A percentile compares a stretch with the other conserved stretches of the same genome.
Evolutionary conservation across 2,888 invertebrate genomes (phyloP).

Genomic region (Cryptus armator): DNA sequence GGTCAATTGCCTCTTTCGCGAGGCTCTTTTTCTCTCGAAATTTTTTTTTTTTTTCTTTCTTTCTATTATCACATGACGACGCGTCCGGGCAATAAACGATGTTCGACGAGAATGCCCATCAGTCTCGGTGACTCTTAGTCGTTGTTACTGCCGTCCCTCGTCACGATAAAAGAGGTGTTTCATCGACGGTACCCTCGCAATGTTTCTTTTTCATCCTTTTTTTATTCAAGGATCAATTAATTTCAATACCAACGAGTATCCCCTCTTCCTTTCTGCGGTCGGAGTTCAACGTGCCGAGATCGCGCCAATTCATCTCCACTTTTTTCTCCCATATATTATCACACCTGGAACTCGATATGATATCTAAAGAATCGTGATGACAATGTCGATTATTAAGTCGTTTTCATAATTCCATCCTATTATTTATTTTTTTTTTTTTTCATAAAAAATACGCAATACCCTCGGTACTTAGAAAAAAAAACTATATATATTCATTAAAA

Average conservation of each 20-base stretch:
- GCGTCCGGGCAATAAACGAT: slow-evolving; percentile 30
- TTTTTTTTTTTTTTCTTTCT: background rate
- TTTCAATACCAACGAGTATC: slow-evolving; percentile 36
- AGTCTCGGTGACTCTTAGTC: slow-evolving; percentile 29
- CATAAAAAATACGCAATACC: background rate
- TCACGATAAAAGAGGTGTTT: background rate
- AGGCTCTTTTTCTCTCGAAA: background rate
- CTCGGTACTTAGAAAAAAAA: no score
- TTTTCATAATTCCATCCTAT: background rate
- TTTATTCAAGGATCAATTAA: slow-evolving; percentile 43
- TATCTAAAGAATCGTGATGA: background rate
- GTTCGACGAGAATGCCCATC: slow-evolving; percentile 30
- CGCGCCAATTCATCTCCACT: slow-evolving; percentile 6
- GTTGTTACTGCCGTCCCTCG: slow-evolving; percentile 19
- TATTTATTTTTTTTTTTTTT: background rate
- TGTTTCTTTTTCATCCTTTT: background rate
- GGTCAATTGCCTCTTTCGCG: slow-evolving; percentile 34
- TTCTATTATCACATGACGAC: slow-evolving; percentile 12
- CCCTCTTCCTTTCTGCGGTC: background rate
- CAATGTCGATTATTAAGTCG: background rate
- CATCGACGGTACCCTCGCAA: slow-evolving; percentile 12
- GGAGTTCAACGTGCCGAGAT: background rate
- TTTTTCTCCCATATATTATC: background rate
- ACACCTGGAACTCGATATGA: background rate
- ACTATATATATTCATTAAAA: no score